Evolutionary conservation across 2,113 vertebrate species (phyloP), one percentile per base, ranked within the genome.

Genomic region (Oreocharis arfaki): DNA sequence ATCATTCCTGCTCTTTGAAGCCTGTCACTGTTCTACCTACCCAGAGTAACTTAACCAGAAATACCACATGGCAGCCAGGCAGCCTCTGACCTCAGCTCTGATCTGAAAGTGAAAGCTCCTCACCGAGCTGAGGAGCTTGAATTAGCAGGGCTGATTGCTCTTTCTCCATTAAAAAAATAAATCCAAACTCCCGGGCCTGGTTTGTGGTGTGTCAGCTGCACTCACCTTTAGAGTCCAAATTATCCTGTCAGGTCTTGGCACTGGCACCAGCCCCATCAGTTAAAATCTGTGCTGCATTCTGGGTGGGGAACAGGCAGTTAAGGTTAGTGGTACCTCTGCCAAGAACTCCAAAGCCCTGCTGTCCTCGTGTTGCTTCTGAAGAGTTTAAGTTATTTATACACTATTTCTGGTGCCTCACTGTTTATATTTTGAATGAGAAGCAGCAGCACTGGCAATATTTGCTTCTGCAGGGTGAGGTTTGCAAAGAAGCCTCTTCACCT

Each of bases 1-100:
- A 86, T 92, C 76, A 22, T 67, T 95, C 50, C 73, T 86, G 83
- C 30, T 44, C 90, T 88, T 92, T 88, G 76, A 59, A 93, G 88
- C 90, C 84, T 86, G 79, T 57, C 80, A 42, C 67, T 63, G 75
- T 5, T 88, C 39, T 39, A 5, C 20, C 16, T 7, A 41, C 41
- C 47, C 27, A 14, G 59, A 63, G 68, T 59, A 63, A 93, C 86
- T 87, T 68, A 67, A 90, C 86, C 86, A 92, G 90, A 88, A 94
- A 88, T 50, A 59, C 88, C 68, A 77, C 47, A 16, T 16, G 33
- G 79, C 42, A 86, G 75, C 55, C 64, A 67, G 68, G 84, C 59
- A 61, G 69, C 37, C 49, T 78, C 67, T 90, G 83, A 93, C 85
- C 80, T 87, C 73, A 67, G 46, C 74, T 68, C 84, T 79, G 46